A percentile compares a stretch with the other conserved stretches of the same genome.
These are phyloP conservation scores for Lithobates sylvaticus DNA, from an alignment of 2,797 vertebrate species.

Conservation along the genomic window DNA sequence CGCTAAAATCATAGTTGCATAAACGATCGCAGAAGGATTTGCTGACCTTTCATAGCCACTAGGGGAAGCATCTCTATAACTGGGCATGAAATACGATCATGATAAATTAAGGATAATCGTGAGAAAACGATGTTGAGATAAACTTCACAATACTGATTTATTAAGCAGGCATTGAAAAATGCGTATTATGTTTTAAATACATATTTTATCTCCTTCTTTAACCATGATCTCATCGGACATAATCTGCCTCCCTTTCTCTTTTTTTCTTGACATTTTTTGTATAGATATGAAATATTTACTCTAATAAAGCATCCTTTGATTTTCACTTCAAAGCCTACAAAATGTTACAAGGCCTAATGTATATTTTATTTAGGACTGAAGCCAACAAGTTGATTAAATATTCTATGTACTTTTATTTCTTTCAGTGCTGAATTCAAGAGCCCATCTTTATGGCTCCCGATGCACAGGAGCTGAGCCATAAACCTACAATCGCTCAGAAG, in stretches of 20 bases:
- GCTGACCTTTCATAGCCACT: not conserved
- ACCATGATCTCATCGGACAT: not conserved
- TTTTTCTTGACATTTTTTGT: not conserved
- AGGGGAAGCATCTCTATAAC: not conserved
- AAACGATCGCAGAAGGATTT: not conserved
- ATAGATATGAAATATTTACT: slow-evolving; percentile 55
- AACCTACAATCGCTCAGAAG: slow-evolving; percentile 42
- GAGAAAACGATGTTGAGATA: no score
- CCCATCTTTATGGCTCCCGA: slow-evolving; percentile 38
- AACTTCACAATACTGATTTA: no score
- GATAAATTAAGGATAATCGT: not conserved
- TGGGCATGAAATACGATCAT: not conserved
- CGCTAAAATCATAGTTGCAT: not conserved
- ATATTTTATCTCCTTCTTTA: not conserved
- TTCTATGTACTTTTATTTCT: slow-evolving; percentile 22
- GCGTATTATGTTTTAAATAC: no score
- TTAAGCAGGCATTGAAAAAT: no score
- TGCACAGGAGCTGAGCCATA: slow-evolving; percentile 24
- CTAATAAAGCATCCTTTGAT: slow-evolving; percentile 49
- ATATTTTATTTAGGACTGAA: slow-evolving; percentile 51
- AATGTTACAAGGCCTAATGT: slow-evolving; percentile 43
- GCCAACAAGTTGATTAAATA: slow-evolving; percentile 37
- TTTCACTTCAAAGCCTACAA: slow-evolving; percentile 63
- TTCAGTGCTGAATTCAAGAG: slow-evolving; percentile 27
- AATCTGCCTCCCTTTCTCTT: not conserved